phyloP scores from a whole-genome alignment of 2,888 invertebrate species.

The Drosophila prostipennis region DNA sequence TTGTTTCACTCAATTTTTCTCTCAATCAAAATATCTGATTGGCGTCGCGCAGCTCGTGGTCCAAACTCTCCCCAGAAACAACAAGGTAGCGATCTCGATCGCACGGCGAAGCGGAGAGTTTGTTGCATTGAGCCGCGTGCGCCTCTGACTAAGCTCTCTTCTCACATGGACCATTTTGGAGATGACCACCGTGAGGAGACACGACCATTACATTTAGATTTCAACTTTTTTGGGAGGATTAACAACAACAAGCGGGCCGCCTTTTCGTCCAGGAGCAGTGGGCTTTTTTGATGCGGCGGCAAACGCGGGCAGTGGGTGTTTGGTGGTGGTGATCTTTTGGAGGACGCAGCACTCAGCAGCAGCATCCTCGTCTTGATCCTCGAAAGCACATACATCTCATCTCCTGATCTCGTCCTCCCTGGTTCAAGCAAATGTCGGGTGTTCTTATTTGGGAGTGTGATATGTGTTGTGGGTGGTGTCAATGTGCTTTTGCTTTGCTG shows the following conservation, averaged over 20 bases:
- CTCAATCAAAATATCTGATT: slow-evolving; percentile 79
- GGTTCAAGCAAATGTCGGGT: slow-evolving; percentile 30
- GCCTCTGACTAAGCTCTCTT: slow-evolving; percentile 58
- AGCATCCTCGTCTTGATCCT: slow-evolving; percentile 34
- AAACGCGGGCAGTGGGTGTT: slow-evolving; percentile 66
- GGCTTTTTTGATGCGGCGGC: slow-evolving; percentile 54
- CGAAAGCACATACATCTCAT: slow-evolving; percentile 22
- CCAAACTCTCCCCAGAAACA: slow-evolving; percentile 72
- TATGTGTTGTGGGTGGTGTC: slow-evolving; percentile 29
- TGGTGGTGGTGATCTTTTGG: slow-evolving; percentile 47
- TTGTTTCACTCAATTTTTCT: slow-evolving; percentile 78
- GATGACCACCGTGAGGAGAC: slow-evolving; percentile 37
- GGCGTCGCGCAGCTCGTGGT: slow-evolving; percentile 74
- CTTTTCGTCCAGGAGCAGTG: slow-evolving; percentile 68
- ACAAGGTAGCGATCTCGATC: slow-evolving; percentile 49
- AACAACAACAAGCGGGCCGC: slow-evolving; percentile 66
- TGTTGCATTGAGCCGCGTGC: slow-evolving; percentile 76
- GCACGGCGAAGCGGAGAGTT: slow-evolving; percentile 76
- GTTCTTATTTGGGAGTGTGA: slow-evolving; percentile 44
- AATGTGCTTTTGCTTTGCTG: slow-evolving; percentile 20
- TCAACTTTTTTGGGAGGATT: slow-evolving; percentile 19
- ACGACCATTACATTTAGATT: slow-evolving; percentile 30
- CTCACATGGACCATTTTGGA: slow-evolving; percentile 53
- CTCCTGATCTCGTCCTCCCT: slow-evolving; percentile 23
- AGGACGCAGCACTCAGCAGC: slow-evolving; percentile 64